Conservation (phyloP, 2,888 invertebrate genomes). For the Lasioglossum pauxillum region DNA sequence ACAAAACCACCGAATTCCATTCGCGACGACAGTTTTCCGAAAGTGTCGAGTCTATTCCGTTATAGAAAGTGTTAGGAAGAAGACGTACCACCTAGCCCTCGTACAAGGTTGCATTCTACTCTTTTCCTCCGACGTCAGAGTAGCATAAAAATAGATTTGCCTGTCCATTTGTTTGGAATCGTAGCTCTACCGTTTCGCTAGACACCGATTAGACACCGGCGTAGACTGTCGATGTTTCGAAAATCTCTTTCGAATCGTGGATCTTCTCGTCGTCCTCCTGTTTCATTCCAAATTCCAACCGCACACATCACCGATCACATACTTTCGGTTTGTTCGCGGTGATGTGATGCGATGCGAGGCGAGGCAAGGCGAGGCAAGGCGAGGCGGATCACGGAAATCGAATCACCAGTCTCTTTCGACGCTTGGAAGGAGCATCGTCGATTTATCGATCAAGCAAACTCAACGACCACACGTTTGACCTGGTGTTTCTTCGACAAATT, state of each 20-base stretch:
- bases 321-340: neutral
- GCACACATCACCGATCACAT: slow-evolving; percentile 34
- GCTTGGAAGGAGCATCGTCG: neutral
- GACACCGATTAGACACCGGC: slow-evolving; percentile 22
- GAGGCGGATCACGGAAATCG: neutral
- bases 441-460: neutral
- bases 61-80: slow-evolving; percentile 48
- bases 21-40: neutral
- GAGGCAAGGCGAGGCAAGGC: neutral
- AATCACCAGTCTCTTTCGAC: neutral
- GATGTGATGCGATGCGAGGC: neutral
- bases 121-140: slow-evolving; percentile 80
- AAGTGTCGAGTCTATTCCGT: neutral
- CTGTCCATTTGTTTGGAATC: slow-evolving; percentile 56
- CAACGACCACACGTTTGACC: neutral
- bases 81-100: slow-evolving; percentile 81
- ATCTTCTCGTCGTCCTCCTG: slow-evolving; percentile 48
- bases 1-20: neutral
- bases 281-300: slow-evolving; percentile 50
- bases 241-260: slow-evolving; percentile 36
- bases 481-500: slow-evolving; percentile 4
- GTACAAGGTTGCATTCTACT: slow-evolving; percentile 80
- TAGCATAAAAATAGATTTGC: slow-evolving; percentile 78
- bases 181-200: slow-evolving; percentile 28
- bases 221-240: neutral